These are phyloP conservation scores for Holocentrus rufus DNA, from an alignment of 2,797 vertebrate genomes.

Conservation along the genomic window DNA sequence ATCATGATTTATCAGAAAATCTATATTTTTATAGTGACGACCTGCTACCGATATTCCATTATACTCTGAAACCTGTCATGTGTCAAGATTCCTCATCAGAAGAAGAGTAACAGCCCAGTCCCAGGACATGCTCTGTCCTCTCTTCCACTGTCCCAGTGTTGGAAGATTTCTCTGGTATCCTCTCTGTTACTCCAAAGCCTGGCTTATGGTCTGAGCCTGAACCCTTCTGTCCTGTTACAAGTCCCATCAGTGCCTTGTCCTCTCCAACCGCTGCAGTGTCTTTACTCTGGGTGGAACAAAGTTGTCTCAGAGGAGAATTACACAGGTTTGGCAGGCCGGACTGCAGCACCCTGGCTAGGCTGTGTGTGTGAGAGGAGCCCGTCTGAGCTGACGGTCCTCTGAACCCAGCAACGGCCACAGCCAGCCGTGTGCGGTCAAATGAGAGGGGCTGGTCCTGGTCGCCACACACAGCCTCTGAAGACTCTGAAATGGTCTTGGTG, in stretches of 20 bases:
- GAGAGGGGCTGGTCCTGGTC: slow-evolving; percentile 80
- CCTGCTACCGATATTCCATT: neutral
- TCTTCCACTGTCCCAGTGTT: slow-evolving; percentile 5
- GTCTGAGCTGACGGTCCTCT: slow-evolving; percentile 46
- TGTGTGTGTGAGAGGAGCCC: slow-evolving; percentile 55
- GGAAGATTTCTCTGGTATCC: slow-evolving; percentile 19
- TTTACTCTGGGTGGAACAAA: neutral
- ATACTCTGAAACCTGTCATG: slow-evolving; percentile 16
- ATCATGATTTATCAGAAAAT: too few relatives aligned
- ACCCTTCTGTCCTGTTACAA: slow-evolving; percentile 2
- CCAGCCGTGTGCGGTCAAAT: slow-evolving; percentile 75
- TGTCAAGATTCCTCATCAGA: slow-evolving; percentile 77
- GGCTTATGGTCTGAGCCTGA: neutral
- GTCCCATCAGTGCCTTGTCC: neutral
- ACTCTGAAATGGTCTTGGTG: neutral
- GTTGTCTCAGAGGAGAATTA: slow-evolving; percentile 45
- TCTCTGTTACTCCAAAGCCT: slow-evolving; percentile 9
- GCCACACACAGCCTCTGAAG: neutral
- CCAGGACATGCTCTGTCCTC: slow-evolving; percentile 64
- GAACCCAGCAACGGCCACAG: slow-evolving; percentile 75
- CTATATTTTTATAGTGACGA: neutral
- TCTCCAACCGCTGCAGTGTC: neutral
- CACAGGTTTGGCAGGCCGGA: slow-evolving; percentile 80
- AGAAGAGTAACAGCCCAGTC: slow-evolving; percentile 80
- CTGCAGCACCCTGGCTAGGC: slow-evolving; percentile 70